Evolutionary conservation across 2,797 vertebrate species (phyloP).

Genomic region (Catamblyrhynchus diadema): DNA sequence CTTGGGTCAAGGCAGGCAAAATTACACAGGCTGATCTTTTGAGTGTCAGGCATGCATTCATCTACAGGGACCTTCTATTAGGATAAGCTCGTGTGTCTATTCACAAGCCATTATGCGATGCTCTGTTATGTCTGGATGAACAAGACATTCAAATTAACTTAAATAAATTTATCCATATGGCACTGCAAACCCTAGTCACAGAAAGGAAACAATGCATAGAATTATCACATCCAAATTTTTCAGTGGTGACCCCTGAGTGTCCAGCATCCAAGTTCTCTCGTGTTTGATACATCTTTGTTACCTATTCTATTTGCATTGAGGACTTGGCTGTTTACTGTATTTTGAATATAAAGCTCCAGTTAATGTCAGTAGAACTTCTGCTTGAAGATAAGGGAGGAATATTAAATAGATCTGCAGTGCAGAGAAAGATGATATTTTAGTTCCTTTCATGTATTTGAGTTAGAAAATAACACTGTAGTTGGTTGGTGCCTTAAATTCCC

Average conservation of each 20-base stretch:
- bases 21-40: neutral
- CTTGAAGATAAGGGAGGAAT: constrained; percentile 48
- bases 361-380: constrained; percentile 22
- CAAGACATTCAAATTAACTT: neutral
- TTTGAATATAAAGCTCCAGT: neutral
- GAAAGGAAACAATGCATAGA: neutral
- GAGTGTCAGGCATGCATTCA: neutral
- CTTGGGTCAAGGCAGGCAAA: neutral
- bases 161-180: neutral
- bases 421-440: constrained; percentile 46
- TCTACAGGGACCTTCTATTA: neutral
- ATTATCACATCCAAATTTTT: neutral
- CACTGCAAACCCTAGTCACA: neutral
- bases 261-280: neutral
- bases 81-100: neutral
- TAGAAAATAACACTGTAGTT: constrained; percentile 22
- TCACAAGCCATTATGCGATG: neutral
- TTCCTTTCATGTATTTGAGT: constrained; percentile 3
- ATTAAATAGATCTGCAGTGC: constrained; percentile 62
- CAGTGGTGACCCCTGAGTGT: neutral
- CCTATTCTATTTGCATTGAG: neutral
- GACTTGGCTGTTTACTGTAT: neutral
- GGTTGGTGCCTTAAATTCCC: neutral
- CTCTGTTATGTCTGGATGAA: neutral
- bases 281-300: neutral